These are phyloP conservation scores for Hyperoplus immaculatus DNA, from an alignment of 2,797 vertebrate species.

Conservation along the genomic window DNA sequence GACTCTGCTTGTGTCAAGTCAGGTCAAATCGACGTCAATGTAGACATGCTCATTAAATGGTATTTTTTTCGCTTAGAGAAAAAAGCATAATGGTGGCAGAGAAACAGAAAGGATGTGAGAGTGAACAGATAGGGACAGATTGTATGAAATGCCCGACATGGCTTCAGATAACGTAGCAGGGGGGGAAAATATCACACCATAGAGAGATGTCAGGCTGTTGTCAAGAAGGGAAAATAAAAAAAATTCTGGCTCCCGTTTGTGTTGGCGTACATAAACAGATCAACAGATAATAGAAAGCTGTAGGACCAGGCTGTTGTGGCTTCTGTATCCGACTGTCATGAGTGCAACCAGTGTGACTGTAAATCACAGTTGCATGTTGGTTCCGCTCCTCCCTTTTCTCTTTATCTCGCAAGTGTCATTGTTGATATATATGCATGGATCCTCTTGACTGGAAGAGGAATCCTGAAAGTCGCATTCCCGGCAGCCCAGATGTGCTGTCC, in stretches of 20 bases:
- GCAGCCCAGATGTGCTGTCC: constrained; percentile 65
- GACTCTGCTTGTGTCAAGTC: not conserved
- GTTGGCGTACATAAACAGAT: constrained; percentile 41
- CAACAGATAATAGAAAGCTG: constrained; percentile 43
- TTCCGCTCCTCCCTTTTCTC: constrained; percentile 21
- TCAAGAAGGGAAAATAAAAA: not conserved
- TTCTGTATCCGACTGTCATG: constrained; percentile 32
- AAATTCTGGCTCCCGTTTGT: constrained; percentile 38
- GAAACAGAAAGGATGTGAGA: constrained; percentile 26
- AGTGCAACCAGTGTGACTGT: constrained; percentile 15
- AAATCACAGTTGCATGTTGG: constrained; percentile 34
- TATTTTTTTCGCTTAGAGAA: constrained; percentile 1
- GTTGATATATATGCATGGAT: constrained; percentile 54
- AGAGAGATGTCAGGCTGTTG: constrained; percentile 35
- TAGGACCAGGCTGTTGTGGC: constrained; percentile 29
- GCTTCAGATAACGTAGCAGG: constrained; percentile 33
- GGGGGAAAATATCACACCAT: constrained; percentile 4
- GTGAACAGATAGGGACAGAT: constrained; percentile 21
- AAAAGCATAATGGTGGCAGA: constrained; percentile 10
- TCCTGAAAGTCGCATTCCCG: constrained; percentile 64
- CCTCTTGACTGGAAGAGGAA: constrained; percentile 57
- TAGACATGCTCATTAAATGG: constrained; percentile 18
- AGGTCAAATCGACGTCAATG: constrained; percentile 19
- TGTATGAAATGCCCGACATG: constrained; percentile 26
- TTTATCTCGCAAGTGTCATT: constrained; percentile 50